Conservation (phyloP, 2,888 invertebrate genomes). For the Trichacis sp. region DNA sequence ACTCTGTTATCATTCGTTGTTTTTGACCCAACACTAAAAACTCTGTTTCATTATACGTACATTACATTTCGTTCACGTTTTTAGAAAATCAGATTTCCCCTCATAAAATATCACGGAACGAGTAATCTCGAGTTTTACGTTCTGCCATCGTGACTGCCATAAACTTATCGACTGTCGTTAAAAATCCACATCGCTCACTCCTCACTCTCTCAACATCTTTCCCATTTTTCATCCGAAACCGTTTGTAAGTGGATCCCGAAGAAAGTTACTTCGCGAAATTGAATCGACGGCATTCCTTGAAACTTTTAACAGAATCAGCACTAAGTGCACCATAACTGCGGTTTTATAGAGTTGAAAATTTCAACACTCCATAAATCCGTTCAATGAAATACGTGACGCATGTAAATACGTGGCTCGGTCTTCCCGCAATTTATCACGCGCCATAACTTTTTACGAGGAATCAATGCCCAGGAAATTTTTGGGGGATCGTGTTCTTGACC, state of each 20-base stretch:
- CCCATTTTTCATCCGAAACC: constrained; percentile 15
- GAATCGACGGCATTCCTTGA: constrained; percentile 15
- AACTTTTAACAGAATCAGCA: constrained; percentile 20
- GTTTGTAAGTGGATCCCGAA: constrained; percentile 14
- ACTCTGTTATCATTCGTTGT: constrained; percentile 34
- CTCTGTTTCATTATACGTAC: neutral
- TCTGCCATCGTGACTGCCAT: constrained; percentile 10
- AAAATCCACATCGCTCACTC: constrained; percentile 12
- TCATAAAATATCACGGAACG: neutral
- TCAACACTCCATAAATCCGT: constrained; percentile 4
- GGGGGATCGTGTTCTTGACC: neutral
- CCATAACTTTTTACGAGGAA: neutral
- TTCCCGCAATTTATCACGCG: too few relatives aligned
- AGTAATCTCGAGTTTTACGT: constrained; percentile 9
- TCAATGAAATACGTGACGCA: neutral
- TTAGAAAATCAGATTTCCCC: neutral
- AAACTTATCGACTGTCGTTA: too few relatives aligned
- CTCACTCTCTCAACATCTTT: constrained; percentile 13
- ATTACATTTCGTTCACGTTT: too few relatives aligned
- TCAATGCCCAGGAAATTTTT: neutral
- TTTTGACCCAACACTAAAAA: constrained; percentile 25
- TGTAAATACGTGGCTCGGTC: constrained; percentile 16
- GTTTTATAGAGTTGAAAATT: constrained; percentile 21
- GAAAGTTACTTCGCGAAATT: constrained; percentile 15
- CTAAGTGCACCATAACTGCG: constrained; percentile 16